Evolutionary conservation across 2,888 invertebrate genomes (phyloP).

Genomic region (Boloria euphrosyne): DNA sequence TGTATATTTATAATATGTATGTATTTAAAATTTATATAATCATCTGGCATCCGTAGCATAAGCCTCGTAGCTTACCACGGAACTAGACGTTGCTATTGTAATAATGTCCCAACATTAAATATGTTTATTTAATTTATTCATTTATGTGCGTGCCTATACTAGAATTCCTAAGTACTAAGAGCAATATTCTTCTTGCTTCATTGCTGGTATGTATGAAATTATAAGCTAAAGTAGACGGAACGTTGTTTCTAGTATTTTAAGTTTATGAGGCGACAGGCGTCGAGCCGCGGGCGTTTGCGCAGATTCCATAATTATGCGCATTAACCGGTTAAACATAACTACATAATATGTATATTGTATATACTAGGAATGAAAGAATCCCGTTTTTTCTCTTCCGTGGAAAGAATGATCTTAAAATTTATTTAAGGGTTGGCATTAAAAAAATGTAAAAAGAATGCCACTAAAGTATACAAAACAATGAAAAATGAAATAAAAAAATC

Average conservation of each 20-base stretch:
- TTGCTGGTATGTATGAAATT: constrained; percentile 8
- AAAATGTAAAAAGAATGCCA: background rate
- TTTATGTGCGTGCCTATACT: background rate
- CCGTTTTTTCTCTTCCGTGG: no score
- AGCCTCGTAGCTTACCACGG: no score
- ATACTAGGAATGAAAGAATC: constrained; percentile 11
- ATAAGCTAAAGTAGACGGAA: constrained; percentile 21
- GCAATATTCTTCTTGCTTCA: background rate
- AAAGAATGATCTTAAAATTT: constrained; percentile 25
- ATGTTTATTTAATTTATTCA: no score
- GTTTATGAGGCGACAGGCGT: constrained; percentile 25
- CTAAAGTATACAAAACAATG: background rate
- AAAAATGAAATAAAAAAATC: no score
- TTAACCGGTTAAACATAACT: constrained; percentile 25
- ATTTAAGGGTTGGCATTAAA: constrained; percentile 28
- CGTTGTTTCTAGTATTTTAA: constrained; percentile 25
- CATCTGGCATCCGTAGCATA: no score
- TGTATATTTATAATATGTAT: no score
- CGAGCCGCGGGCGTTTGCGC: constrained; percentile 16
- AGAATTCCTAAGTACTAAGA: constrained; percentile 5
- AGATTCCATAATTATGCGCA: constrained; percentile 32
- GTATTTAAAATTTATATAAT: no score
- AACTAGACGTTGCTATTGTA: no score
- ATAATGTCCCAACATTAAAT: no score
- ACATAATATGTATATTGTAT: no score